A percentile compares a stretch with the other conserved stretches of the same genome.
These are phyloP conservation scores for Lontra canadensis DNA, from an alignment of 2,113 vertebrate species.

Conservation along the genomic window DNA sequence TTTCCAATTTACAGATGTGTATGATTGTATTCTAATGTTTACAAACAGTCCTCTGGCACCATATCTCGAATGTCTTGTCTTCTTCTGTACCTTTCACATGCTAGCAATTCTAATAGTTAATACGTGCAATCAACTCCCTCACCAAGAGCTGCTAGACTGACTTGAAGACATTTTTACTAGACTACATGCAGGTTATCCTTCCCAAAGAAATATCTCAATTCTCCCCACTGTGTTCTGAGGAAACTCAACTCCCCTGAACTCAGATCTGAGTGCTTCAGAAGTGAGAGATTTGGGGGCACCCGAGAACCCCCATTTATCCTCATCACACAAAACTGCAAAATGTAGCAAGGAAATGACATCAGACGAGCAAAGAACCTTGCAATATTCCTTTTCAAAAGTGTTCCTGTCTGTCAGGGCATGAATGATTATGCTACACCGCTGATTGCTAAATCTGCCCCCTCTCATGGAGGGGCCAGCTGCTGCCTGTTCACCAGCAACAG, in stretches of 20 bases:
- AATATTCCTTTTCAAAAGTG: conserved; percentile 31
- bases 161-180: neutral
- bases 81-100: neutral
- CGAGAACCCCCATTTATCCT: neutral
- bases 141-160: neutral
- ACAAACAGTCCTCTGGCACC: neutral
- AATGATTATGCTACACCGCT: neutral
- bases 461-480: conserved; percentile 40
- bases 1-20: neutral
- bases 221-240: neutral
- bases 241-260: neutral
- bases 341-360: conserved; percentile 18
- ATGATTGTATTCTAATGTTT: neutral
- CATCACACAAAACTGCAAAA: neutral
- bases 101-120: conserved; percentile 3
- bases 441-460: neutral
- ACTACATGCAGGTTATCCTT: neutral
- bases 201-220: conserved; percentile 39
- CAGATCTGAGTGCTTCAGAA: conserved; percentile 7
- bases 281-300: neutral
- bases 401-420: conserved; percentile 46
- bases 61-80: neutral
- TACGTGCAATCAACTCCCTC: neutral
- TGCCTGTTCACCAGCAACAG: conserved; percentile 31
- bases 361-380: conserved; percentile 29